Percentiles rank a stretch among this genome's conserved stretches.
Evolutionary conservation across 2,888 invertebrate genomes (phyloP).

Genomic region (Agapostemon virescens): DNA sequence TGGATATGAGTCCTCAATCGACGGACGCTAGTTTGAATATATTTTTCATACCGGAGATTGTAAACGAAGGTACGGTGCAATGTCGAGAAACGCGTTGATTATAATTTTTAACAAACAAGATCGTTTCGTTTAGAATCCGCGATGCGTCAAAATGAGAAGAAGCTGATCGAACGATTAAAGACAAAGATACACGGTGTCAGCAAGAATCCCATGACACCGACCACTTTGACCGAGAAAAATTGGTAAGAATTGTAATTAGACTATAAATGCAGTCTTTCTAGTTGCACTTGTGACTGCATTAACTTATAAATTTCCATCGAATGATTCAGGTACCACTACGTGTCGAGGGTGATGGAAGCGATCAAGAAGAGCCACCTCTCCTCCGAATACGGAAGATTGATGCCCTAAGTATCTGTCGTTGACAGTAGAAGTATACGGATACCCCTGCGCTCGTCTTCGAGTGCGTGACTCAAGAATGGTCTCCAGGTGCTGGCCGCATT

Average conservation of each 20-base stretch:
- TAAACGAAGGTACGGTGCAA: constrained; percentile 77
- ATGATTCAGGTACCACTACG: constrained; percentile 85
- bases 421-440: neutral
- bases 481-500: neutral
- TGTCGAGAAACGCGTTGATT: neutral
- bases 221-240: constrained; percentile 88
- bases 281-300: no score
- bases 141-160: constrained; percentile 77
- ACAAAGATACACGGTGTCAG: constrained; percentile 87
- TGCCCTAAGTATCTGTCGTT: constrained; percentile 82
- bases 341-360: constrained; percentile 91
- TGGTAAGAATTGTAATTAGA: constrained; percentile 86
- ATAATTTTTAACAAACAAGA: neutral
- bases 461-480: neutral
- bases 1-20: constrained; percentile 84
- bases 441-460: neutral
- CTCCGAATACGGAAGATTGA: constrained; percentile 90
- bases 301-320: neutral
- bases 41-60: constrained; percentile 86
- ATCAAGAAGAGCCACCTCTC: constrained; percentile 92
- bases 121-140: constrained; percentile 59
- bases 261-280: no score
- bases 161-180: constrained; percentile 85
- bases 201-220: constrained; percentile 87
- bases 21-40: constrained; percentile 86